These are phyloP conservation scores for Tipula helvola DNA, from an alignment of 2,888 invertebrate species.

Conservation along the genomic window DNA sequence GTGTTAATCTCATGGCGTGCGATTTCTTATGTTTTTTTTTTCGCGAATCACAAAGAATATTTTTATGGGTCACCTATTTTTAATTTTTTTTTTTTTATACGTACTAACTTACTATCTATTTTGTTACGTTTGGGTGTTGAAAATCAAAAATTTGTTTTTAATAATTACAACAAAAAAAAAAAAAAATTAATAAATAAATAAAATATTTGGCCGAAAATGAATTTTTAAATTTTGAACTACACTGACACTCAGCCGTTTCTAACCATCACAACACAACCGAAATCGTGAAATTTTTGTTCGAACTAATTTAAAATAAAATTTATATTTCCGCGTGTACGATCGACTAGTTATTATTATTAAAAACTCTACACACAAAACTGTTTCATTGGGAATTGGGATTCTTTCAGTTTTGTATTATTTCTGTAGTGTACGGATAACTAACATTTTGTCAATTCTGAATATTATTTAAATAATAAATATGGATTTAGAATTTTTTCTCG, in stretches of 20 bases:
- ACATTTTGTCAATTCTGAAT: background rate
- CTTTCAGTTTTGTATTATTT: background rate
- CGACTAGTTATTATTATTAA: background rate
- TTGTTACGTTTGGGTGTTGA: background rate
- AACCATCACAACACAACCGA: background rate
- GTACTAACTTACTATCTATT: background rate
- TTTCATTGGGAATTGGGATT: background rate
- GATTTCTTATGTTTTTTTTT: background rate
- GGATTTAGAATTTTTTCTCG: background rate
- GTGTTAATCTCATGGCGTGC: background rate
- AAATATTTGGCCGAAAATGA: background rate
- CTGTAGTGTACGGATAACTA: background rate
- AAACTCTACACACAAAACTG: background rate
- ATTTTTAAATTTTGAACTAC: background rate
- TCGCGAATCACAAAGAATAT: background rate
- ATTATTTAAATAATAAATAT: background rate
- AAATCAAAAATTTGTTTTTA: background rate
- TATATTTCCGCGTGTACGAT: background rate
- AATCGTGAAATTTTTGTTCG: background rate
- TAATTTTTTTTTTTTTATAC: background rate
- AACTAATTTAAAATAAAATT: background rate
- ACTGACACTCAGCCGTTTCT: background rate
- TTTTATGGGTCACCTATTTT: conserved; percentile 7
- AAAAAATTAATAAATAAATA: background rate
- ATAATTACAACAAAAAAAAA: background rate